Base-by-base conservation (phyloP, 2,113 vertebrate genomes). In the Rhegmatorhina hoffmannsi region DNA sequence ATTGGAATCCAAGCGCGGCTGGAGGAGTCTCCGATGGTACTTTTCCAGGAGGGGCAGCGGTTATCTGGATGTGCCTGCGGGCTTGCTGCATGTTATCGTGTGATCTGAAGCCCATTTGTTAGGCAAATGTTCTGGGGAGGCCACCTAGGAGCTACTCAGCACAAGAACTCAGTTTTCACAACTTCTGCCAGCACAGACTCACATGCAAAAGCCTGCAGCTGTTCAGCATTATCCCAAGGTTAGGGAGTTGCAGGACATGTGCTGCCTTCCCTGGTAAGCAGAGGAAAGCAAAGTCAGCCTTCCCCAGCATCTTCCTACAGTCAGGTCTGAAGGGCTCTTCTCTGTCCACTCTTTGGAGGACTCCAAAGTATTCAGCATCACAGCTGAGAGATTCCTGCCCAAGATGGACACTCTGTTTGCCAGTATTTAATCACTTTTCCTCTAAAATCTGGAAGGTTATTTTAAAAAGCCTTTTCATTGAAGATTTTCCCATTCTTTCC, bases 81-180 rank as follows among this genome's bases (percentile, higher is more conserved):
- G 90, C 47, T 74, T 62, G 90, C 90, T 17, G 78, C 63, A 2
- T 1, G 13, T 85, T 93, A 96, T 92, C 88, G 18, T 90, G 85
- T 40, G 89, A 95, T 97, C 95, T 93, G 25, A 44, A 91, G 92
- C 81, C 92, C 96, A 94, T 95, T 96, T 96, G 94, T 94, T 91
- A 95, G 69, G 94, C 94, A 96, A 94, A 96, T 89, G 95, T 92
- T 94, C 84, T 78, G 73, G 1, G 73, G 62, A 87, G 94, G 95
- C 94, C 94, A 95, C 92, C 95, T 92, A 84, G 94, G 94, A 97
- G 91, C 87, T 92, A 10, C 55, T 89, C 89, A 72, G 76, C 86
- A 14, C 83, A 56, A 87, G 52, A 92, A 38, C 84, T 74, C 10
- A 82, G 66, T 73, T 93, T 79, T 89, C 47, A 68, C 95, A 95